Conservation (phyloP, 2,888 invertebrate genomes). For the Tipula unca region DNA sequence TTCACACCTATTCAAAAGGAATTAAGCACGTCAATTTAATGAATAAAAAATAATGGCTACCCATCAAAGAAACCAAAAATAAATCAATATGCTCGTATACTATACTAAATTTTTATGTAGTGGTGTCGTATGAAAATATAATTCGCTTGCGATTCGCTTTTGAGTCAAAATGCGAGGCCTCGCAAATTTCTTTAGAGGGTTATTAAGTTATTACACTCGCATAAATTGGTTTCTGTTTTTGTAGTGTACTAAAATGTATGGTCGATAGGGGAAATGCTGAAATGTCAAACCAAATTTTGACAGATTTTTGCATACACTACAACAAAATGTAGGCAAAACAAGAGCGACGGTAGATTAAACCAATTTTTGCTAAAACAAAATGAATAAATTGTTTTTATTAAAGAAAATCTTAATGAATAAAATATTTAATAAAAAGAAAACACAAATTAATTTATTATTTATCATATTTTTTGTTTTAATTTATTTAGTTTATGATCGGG, state of each 20-base stretch:
- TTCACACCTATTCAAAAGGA: too few relatives aligned
- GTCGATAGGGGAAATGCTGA: not conserved
- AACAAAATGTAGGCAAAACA: not conserved
- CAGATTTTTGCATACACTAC: not conserved
- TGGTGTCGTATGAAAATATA: too few relatives aligned
- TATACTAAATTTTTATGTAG: too few relatives aligned
- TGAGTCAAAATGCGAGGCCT: too few relatives aligned
- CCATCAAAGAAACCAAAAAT: too few relatives aligned
- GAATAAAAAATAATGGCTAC: too few relatives aligned
- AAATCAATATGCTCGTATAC: too few relatives aligned
- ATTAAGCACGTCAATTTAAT: too few relatives aligned
- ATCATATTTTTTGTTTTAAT: not conserved
- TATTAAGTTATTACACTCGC: not conserved
- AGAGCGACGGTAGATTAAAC: not conserved
- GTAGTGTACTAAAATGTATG: not conserved
- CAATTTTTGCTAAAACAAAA: not conserved
- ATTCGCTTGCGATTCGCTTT: too few relatives aligned
- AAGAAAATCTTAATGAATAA: not conserved
- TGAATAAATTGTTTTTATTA: not conserved
- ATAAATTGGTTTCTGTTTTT: not conserved
- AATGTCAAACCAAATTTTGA: not conserved
- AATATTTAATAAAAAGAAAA: not conserved
- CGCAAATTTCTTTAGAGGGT: too few relatives aligned
- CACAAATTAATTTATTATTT: not conserved
- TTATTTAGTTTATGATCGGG: not conserved